phyloP scores from a whole-genome alignment of 2,888 invertebrate genomes.

The Gryllus longicercus region DNA sequence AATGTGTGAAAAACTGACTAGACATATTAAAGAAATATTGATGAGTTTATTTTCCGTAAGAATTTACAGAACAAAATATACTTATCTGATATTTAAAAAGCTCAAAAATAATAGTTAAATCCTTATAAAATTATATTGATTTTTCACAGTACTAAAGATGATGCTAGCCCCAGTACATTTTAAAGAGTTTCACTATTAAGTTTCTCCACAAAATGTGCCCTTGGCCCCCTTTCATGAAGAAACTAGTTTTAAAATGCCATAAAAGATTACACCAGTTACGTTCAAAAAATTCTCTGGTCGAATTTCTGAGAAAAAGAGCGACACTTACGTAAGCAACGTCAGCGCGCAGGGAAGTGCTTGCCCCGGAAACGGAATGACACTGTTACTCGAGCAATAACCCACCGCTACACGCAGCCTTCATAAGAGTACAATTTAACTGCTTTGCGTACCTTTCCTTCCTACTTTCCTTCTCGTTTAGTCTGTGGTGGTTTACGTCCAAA shows the following conservation, averaged over 20 bases:
- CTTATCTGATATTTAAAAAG: too few species aligned
- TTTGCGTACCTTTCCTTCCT: neutral
- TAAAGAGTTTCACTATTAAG: neutral
- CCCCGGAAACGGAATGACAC: conserved; percentile 1
- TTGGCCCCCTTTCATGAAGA: neutral
- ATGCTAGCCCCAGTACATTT: too few species aligned
- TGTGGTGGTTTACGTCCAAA: too few species aligned
- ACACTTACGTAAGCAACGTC: neutral
- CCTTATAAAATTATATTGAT: too few species aligned
- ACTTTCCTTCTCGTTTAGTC: neutral
- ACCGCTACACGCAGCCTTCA: neutral
- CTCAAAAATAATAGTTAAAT: too few species aligned
- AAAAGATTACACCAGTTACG: neutral
- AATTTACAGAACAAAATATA: too few species aligned
- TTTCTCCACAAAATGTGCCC: neutral
- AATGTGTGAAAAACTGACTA: too few species aligned
- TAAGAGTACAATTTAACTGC: conserved; percentile 11
- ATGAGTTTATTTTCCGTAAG: too few species aligned
- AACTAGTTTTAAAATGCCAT: neutral
- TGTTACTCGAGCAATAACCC: conserved; percentile 5
- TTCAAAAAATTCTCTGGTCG: neutral
- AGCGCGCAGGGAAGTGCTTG: neutral
- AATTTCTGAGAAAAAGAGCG: neutral
- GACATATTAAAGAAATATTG: too few species aligned
- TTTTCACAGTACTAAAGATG: too few species aligned